Evolutionary conservation across 2,888 invertebrate genomes (phyloP).

Genomic region (Limnephilus auricula): DNA sequence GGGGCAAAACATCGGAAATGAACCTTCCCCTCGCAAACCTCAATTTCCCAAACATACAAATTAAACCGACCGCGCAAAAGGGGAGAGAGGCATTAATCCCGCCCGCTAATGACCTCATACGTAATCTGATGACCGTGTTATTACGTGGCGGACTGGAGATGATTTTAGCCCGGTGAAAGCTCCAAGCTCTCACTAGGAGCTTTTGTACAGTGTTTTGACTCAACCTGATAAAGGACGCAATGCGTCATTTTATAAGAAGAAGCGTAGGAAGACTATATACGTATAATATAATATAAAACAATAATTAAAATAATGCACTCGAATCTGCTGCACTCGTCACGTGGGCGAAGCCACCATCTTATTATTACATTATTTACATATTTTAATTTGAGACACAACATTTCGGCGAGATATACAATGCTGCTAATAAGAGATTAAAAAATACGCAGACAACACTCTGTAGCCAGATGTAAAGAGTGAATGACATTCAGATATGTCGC

Average conservation of each 20-base stretch:
- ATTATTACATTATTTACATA: neutral
- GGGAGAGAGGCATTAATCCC: neutral
- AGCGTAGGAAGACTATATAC: constrained; percentile 5
- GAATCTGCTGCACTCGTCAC: neutral
- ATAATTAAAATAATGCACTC: constrained; percentile 34
- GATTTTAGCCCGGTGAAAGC: constrained; percentile 8
- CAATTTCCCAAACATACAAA: neutral
- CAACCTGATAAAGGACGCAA: constrained; percentile 41
- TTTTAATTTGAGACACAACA: constrained; percentile 2
- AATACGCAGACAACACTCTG: neutral
- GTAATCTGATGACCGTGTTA: neutral
- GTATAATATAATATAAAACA: neutral
- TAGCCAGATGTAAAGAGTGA: neutral
- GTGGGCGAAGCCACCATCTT: constrained; percentile 10
- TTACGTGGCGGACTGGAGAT: constrained; percentile 3
- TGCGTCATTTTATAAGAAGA: constrained; percentile 44
- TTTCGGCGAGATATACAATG: neutral
- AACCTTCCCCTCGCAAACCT: neutral
- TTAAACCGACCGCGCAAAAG: neutral
- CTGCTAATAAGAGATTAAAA: neutral
- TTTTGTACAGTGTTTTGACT: neutral
- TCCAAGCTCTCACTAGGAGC: neutral
- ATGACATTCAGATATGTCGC: neutral
- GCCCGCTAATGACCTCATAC: neutral
- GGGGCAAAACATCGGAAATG: neutral